A percentile compares a stretch with the other conserved stretches of the same genome.
Conservation (phyloP, 2,113 vertebrate species). For the Vidua chalybeata region DNA sequence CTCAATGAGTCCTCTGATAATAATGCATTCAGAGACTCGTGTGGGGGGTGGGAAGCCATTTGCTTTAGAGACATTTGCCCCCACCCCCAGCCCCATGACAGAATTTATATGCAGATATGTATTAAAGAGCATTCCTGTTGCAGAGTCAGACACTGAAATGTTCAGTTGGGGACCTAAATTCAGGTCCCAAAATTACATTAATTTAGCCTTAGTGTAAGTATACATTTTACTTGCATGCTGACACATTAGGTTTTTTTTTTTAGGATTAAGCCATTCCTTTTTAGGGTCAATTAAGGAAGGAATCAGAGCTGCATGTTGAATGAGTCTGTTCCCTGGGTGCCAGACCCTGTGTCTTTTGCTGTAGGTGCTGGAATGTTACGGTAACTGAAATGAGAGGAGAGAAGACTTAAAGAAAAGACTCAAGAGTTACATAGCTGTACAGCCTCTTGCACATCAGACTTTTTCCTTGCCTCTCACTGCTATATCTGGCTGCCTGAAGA, state of each 20-base stretch:
- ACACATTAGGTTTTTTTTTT: neutral
- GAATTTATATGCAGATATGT: neutral
- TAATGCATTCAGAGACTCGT: neutral
- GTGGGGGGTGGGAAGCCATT: neutral
- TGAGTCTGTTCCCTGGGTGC: neutral
- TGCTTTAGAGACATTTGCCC: neutral
- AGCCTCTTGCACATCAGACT: neutral
- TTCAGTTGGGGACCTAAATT: neutral
- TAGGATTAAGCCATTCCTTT: neutral
- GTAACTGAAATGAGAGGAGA: neutral
- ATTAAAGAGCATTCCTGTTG: neutral
- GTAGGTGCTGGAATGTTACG: neutral
- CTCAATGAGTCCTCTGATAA: neutral
- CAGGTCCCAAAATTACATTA: neutral
- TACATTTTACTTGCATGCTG: neutral
- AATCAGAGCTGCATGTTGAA: neutral
- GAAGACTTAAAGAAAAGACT: neutral
- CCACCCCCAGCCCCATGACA: rapidly evolving
- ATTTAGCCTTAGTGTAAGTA: neutral
- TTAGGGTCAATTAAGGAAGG: neutral
- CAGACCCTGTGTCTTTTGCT: neutral
- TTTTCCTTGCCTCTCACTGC: neutral
- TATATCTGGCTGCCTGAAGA: neutral
- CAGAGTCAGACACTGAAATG: neutral
- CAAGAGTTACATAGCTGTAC: neutral